A percentile compares a stretch with the other conserved stretches of the same genome.
These are phyloP conservation scores for Olivierus martensii DNA, from an alignment of 1,140 invertebrate genomes.

Conservation along the genomic window DNA sequence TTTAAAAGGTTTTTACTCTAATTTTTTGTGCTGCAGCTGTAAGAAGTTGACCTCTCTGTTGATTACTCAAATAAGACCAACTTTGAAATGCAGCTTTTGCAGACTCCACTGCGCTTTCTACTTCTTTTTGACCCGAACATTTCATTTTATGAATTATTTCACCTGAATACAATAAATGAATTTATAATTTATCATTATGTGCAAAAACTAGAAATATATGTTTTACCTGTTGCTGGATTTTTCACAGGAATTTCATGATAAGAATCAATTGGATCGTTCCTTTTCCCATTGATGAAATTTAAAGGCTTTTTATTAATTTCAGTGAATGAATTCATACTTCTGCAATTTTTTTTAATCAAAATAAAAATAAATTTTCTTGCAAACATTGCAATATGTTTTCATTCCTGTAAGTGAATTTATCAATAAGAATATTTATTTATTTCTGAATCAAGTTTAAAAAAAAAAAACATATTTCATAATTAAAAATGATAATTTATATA, in stretches of 20 bases:
- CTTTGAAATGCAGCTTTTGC: conserved; percentile 24
- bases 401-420: too few relatives aligned
- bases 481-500: too few relatives aligned
- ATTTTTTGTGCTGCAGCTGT: conserved; percentile 2
- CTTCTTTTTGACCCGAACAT: conserved; percentile 26
- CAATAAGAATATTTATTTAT: too few relatives aligned
- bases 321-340: not conserved
- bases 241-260: conserved; percentile 22
- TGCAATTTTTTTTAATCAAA: too few relatives aligned
- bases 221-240: conserved; percentile 30
- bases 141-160: not conserved
- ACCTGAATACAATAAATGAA: not conserved
- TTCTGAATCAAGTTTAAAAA: too few relatives aligned
- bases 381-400: too few relatives aligned
- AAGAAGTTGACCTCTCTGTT: conserved; percentile 10
- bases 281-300: conserved; percentile 26
- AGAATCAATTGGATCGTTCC: conserved; percentile 17
- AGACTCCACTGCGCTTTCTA: conserved; percentile 33
- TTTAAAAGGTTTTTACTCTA: conserved; percentile 4
- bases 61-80: conserved; percentile 5
- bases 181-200: not conserved
- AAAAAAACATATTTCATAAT: too few relatives aligned
- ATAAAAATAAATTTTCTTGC: too few relatives aligned
- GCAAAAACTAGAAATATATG: conserved; percentile 14
- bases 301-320: conserved; percentile 18